Evolutionary conservation across 2,888 invertebrate genomes (phyloP).

Genomic region (Empis livida): DNA sequence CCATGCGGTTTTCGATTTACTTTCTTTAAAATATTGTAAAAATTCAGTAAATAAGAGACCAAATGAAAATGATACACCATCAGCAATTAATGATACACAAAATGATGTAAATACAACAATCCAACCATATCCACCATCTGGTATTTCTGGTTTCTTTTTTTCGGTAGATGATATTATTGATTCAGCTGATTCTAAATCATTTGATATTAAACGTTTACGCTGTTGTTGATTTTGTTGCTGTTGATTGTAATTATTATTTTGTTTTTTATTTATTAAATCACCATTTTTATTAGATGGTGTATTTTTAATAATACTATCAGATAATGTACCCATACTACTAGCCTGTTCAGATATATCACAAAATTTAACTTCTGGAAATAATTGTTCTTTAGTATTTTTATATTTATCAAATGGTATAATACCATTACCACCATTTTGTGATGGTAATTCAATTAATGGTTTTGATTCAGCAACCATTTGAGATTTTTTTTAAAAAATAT

Average conservation of each 20-base stretch:
- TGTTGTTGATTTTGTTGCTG: constrained; percentile 22
- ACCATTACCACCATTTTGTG: background rate
- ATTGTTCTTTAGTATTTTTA: constrained; percentile 22
- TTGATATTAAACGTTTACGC: constrained; percentile 30
- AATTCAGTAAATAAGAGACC: constrained; percentile 79
- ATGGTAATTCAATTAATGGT: background rate
- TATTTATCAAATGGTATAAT: constrained; percentile 3
- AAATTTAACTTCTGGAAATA: constrained; percentile 34
- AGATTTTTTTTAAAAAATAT: background rate
- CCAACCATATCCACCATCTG: constrained; percentile 36
- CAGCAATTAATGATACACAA: constrained; percentile 76
- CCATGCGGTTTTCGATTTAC: constrained; percentile 78
- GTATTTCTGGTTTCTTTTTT: constrained; percentile 33
- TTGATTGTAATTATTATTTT: constrained; percentile 19
- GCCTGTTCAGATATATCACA: constrained; percentile 28
- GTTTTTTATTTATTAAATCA: constrained; percentile 13
- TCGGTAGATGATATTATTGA: constrained; percentile 30
- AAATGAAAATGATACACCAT: constrained; percentile 87
- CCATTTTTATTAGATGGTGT: background rate
- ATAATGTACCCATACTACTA: constrained; percentile 12
- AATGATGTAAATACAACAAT: constrained; percentile 71
- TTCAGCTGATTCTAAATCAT: constrained; percentile 25
- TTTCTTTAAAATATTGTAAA: constrained; percentile 63
- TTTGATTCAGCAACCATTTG: constrained; percentile 6
- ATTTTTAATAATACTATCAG: constrained; percentile 12